Evolutionary conservation across 2,888 invertebrate genomes (phyloP).

Genomic region (Drepana falcataria): DNA sequence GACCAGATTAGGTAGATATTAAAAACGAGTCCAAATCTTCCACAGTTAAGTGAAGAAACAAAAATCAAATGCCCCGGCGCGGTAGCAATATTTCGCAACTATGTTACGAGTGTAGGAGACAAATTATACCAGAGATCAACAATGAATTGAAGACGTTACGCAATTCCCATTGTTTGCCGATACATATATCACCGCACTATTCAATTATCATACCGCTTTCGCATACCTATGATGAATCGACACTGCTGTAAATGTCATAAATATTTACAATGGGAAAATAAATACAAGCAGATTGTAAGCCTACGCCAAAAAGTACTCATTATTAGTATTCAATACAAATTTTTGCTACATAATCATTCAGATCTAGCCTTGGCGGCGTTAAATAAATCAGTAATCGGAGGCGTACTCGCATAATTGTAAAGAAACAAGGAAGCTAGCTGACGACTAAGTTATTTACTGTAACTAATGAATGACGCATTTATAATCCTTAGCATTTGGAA

Average conservation of each 20-base stretch:
- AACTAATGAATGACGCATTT: slow-evolving; percentile 2
- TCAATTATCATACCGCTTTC: slow-evolving; percentile 36
- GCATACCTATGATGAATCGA: slow-evolving; percentile 21
- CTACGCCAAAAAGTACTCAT: background rate
- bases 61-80: background rate
- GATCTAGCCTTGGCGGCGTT: slow-evolving; percentile 1
- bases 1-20: no score
- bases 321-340: background rate
- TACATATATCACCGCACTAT: slow-evolving; percentile 33
- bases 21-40: background rate
- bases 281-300: background rate
- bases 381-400: slow-evolving; percentile 1
- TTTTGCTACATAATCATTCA: background rate
- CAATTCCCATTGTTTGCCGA: slow-evolving; percentile 50
- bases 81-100: slow-evolving; percentile 22
- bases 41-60: no score
- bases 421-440: slow-evolving; percentile 17
- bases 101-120: slow-evolving; percentile 46
- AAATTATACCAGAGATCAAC: slow-evolving; percentile 54
- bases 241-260: slow-evolving; percentile 16
- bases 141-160: slow-evolving; percentile 49
- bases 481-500: slow-evolving; percentile 9
- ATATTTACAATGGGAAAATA: slow-evolving; percentile 15
- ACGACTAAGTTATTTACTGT: slow-evolving; percentile 17
- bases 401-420: slow-evolving; percentile 10